phyloP scores from a whole-genome alignment of 92 coral and sea anemone genomes.

The Parazoanthus atlanticus region DNA sequence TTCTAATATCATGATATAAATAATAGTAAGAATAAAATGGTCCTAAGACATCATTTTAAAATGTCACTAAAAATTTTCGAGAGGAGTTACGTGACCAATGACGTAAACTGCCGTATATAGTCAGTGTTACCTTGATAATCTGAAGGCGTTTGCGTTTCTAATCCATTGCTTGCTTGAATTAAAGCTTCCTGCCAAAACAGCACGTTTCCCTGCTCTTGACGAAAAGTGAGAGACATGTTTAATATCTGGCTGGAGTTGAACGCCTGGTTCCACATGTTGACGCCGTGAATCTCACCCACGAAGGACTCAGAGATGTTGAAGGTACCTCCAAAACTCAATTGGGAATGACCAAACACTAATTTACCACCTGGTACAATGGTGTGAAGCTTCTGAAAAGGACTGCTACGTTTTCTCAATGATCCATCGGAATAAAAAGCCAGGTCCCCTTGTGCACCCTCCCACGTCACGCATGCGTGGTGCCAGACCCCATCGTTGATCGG shows the following conservation, averaged over 20 bases:
- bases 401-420: neutral
- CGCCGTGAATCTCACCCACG: slow-evolving; percentile 24
- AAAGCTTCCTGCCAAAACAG: neutral
- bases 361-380: neutral
- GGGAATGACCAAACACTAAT: slow-evolving; percentile 24
- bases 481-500: slow-evolving; percentile 28
- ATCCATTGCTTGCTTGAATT: neutral
- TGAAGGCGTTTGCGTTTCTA: neutral
- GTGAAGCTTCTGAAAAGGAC: neutral
- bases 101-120: too few species aligned
- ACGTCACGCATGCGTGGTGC: slow-evolving; percentile 35
- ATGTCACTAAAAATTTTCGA: too few species aligned
- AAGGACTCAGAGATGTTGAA: slow-evolving; percentile 21
- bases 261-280: slow-evolving; percentile 2
- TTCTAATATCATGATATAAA: too few species aligned
- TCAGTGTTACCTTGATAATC: slow-evolving; percentile 1
- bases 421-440: slow-evolving; percentile 13
- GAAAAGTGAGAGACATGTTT: neutral
- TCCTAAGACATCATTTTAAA: too few species aligned
- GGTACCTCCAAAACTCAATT: slow-evolving; percentile 2
- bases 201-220: neutral
- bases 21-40: too few species aligned
- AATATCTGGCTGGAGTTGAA: neutral
- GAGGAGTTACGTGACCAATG: too few species aligned
- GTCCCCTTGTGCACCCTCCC: neutral